phyloP scores from a whole-genome alignment of 2,888 invertebrate genomes.

The Coleophora deauratella region DNA sequence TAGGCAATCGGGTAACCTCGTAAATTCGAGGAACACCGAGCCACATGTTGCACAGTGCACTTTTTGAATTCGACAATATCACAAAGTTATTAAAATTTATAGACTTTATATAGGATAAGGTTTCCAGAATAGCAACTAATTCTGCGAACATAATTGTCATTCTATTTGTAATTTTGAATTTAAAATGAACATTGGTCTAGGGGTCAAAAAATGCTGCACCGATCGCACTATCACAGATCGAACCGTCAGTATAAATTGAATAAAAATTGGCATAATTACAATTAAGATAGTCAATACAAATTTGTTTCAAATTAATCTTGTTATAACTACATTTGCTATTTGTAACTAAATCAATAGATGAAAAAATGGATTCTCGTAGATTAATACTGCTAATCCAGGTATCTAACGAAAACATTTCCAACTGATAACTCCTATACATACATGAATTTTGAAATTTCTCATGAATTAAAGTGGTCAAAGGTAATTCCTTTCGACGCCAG shows the following conservation, averaged over 20 bases:
- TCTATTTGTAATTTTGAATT: slow-evolving; percentile 8
- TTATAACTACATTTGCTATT: background rate
- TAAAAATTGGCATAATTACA: background rate
- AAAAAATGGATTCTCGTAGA: background rate
- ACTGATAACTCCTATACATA: background rate
- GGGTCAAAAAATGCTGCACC: slow-evolving; percentile 10
- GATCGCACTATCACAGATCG: background rate
- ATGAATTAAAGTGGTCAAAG: background rate
- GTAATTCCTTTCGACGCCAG: background rate
- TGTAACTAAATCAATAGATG: background rate
- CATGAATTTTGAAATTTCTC: background rate
- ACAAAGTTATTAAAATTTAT: slow-evolving; percentile 4
- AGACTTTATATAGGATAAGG: slow-evolving; percentile 6
- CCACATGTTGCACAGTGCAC: slow-evolving; percentile 13
- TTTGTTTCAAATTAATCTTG: background rate
- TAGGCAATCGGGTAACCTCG: slow-evolving; percentile 13
- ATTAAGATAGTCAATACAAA: too few species aligned
- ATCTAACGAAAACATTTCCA: slow-evolving; percentile 7
- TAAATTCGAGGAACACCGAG: slow-evolving; percentile 14
- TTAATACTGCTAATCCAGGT: background rate
- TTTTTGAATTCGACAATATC: slow-evolving; percentile 11
- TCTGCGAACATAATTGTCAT: slow-evolving; percentile 12
- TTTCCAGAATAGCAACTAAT: slow-evolving; percentile 11
- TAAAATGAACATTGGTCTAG: background rate
- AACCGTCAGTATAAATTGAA: slow-evolving; percentile 6